These are phyloP conservation scores for Scaptomyza polygonia DNA, from an alignment of 2,888 invertebrate species.

Conservation along the genomic window DNA sequence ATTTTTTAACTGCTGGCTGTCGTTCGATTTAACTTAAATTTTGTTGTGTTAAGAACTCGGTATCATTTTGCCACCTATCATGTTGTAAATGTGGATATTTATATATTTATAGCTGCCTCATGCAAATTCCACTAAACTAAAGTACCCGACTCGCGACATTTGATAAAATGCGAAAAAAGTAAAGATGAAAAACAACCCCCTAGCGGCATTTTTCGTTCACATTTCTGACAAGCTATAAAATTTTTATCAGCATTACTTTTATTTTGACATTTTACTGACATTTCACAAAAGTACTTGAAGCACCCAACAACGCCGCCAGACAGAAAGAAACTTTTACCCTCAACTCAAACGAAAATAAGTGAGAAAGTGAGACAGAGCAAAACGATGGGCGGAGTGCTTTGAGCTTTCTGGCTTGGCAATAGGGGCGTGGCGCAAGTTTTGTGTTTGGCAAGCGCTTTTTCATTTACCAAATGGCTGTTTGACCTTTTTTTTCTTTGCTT, in stretches of 20 bases:
- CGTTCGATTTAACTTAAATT: slow-evolving; percentile 77
- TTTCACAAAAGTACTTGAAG: slow-evolving; percentile 64
- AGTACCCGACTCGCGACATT: slow-evolving; percentile 75
- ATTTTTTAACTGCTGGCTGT: slow-evolving; percentile 57
- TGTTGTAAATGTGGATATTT: neutral
- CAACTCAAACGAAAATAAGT: slow-evolving; percentile 52
- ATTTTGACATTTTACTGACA: slow-evolving; percentile 81
- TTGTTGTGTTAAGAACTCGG: slow-evolving; percentile 34
- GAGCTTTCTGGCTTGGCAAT: slow-evolving; percentile 2
- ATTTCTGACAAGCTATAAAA: slow-evolving; percentile 78
- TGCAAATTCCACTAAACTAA: slow-evolving; percentile 79
- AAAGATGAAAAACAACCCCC: slow-evolving; percentile 55
- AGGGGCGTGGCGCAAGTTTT: slow-evolving; percentile 47
- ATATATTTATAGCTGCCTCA: slow-evolving; percentile 25
- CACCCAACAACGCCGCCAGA: slow-evolving; percentile 36
- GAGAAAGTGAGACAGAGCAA: slow-evolving; percentile 3
- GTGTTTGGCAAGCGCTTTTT: slow-evolving; percentile 55
- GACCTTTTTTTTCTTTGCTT: slow-evolving; percentile 54
- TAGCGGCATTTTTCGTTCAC: slow-evolving; percentile 49
- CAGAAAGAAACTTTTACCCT: slow-evolving; percentile 18
- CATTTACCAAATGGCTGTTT: slow-evolving; percentile 71
- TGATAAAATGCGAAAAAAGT: slow-evolving; percentile 61
- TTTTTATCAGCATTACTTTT: slow-evolving; percentile 79
- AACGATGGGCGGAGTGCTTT: slow-evolving; percentile 25
- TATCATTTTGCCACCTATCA: slow-evolving; percentile 52